A percentile compares a stretch with the other conserved stretches of the same genome.
phyloP scores from a whole-genome alignment of 2,113 vertebrate species.

The Malaclemys terrapin region DNA sequence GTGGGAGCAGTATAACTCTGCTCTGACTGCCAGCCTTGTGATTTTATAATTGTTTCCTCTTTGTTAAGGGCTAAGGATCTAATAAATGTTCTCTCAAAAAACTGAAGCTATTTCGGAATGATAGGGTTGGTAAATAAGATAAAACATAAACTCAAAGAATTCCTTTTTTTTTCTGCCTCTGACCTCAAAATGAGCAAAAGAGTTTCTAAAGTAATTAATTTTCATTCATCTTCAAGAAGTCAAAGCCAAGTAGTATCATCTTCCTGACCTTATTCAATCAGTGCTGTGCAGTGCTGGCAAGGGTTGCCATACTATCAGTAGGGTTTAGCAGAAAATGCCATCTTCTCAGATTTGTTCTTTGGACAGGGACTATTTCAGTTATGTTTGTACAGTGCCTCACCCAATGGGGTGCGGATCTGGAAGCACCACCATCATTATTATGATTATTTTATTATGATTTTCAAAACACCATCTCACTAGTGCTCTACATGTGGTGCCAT shows the following conservation, averaged over 20 bases:
- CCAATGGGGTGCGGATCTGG: neutral
- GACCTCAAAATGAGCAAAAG: conserved; percentile 20
- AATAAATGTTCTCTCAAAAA: conserved; percentile 5
- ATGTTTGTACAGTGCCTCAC: neutral
- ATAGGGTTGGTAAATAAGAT: neutral
- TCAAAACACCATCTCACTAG: fast-evolving
- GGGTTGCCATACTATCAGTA: no score
- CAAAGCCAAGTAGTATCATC: conserved; percentile 21
- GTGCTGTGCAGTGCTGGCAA: neutral
- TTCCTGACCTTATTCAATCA: conserved; percentile 16
- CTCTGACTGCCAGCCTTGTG: neutral
- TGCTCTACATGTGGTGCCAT: neutral
- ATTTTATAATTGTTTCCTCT: neutral
- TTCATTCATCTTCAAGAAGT: conserved; percentile 53
- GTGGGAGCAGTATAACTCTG: neutral
- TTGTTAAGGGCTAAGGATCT: neutral
- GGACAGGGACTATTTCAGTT: neutral
- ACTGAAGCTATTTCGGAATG: conserved; percentile 13
- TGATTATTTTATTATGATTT: neutral
- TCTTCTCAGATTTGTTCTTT: conserved; percentile 7
- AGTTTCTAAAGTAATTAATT: conserved; percentile 25
- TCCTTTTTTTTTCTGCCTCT: conserved; percentile 6
- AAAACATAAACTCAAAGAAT: neutral
- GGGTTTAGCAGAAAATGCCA: neutral
- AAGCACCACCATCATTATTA: neutral